Evolutionary conservation across 1,140 invertebrate species (phyloP).

Genomic region (Rhyzopertha dominica): DNA sequence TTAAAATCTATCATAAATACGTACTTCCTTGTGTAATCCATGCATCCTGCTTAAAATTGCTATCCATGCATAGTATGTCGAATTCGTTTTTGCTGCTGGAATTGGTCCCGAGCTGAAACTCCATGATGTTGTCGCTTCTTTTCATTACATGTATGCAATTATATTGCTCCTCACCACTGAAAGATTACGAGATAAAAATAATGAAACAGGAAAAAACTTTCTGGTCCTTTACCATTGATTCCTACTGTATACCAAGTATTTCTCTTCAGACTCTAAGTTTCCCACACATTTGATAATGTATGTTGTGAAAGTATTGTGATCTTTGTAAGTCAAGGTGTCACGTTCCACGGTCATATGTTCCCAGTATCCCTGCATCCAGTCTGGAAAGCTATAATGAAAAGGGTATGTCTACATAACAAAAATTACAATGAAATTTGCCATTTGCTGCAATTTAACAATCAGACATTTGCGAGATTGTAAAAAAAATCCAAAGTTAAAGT

Average conservation of each 20-base stretch:
- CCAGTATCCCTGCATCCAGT: slow-evolving; percentile 64
- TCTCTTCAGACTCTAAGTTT: slow-evolving; percentile 44
- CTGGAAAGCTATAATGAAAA: slow-evolving; percentile 52
- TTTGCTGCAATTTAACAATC: no score
- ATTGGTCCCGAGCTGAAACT: slow-evolving; percentile 55
- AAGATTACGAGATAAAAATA: slow-evolving; percentile 32
- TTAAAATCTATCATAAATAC: no score
- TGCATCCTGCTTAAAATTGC: slow-evolving; percentile 49
- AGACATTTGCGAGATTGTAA: no score
- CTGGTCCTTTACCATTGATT: slow-evolving; percentile 50
- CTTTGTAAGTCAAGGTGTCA: slow-evolving; percentile 58
- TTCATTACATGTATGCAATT: slow-evolving; percentile 60
- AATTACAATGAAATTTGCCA: no score
- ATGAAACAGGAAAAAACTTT: background rate
- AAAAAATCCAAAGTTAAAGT: no score
- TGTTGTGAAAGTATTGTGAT: slow-evolving; percentile 60
- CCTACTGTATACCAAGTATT: slow-evolving; percentile 49
- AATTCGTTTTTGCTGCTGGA: slow-evolving; percentile 34
- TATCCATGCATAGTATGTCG: slow-evolving; percentile 45
- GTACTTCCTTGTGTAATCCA: slow-evolving; percentile 67
- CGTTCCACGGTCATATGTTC: slow-evolving; percentile 57
- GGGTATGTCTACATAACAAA: no score
- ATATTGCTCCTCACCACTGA: slow-evolving; percentile 60
- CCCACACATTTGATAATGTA: slow-evolving; percentile 55
- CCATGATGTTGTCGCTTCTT: slow-evolving; percentile 60